Evolutionary conservation across 2,113 vertebrate genomes (phyloP).

Genomic region (Okapia johnstoni): DNA sequence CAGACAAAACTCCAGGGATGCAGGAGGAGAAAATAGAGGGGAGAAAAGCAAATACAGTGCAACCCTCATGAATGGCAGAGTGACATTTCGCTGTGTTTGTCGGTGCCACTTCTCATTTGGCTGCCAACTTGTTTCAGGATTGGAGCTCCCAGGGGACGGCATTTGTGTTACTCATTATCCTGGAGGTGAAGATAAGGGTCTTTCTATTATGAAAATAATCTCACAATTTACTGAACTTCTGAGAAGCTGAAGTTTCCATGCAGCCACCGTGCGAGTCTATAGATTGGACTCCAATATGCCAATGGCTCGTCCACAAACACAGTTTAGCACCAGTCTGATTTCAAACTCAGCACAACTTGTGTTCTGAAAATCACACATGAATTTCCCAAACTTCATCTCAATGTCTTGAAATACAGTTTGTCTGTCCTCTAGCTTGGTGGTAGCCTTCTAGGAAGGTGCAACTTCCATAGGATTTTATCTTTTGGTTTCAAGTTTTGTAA

Average conservation of each 20-base stretch:
- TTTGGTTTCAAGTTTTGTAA: neutral
- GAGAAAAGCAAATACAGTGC: neutral
- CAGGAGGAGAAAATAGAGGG: neutral
- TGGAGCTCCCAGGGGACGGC: neutral
- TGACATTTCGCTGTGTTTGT: slow-evolving; percentile 31
- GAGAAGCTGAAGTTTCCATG: neutral
- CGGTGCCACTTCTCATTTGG: neutral
- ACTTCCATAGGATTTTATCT: neutral
- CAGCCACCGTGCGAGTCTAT: fast-evolving
- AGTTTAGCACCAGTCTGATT: neutral
- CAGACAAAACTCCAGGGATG: neutral
- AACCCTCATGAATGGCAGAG: fast-evolving
- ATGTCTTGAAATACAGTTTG: neutral
- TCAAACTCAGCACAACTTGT: neutral
- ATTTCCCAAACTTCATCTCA: neutral
- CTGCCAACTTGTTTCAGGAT: neutral
- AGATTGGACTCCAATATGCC: neutral
- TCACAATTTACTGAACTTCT: neutral
- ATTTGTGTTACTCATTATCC: neutral
- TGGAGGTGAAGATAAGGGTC: neutral
- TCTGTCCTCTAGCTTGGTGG: neutral
- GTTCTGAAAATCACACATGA: neutral
- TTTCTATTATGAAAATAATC: neutral
- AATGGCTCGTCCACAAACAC: neutral
- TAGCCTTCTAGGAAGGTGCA: neutral